These are phyloP conservation scores for Nomada lathburiana DNA, from an alignment of 2,888 invertebrate species.

Conservation along the genomic window DNA sequence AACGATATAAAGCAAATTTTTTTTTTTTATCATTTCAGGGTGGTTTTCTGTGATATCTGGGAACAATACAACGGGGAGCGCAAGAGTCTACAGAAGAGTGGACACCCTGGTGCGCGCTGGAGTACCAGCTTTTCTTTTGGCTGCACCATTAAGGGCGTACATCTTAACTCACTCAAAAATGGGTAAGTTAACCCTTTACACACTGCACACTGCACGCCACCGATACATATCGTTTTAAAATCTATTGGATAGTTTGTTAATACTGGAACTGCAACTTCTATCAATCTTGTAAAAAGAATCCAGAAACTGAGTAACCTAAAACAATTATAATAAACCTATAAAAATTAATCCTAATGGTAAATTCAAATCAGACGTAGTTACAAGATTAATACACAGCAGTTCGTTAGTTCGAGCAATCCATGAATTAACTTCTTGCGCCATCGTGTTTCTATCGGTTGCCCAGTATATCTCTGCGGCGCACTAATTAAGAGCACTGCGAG, in stretches of 20 bases:
- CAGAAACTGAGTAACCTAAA: not conserved
- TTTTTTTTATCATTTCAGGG: slow-evolving; percentile 75
- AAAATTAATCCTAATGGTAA: too few relatives aligned
- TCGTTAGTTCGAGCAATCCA: slow-evolving; percentile 25
- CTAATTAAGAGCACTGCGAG: too few relatives aligned
- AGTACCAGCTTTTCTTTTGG: slow-evolving; percentile 82
- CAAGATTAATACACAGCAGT: not conserved
- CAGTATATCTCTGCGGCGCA: not conserved
- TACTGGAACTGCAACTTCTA: too few relatives aligned
- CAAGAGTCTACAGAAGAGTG: slow-evolving; percentile 82
- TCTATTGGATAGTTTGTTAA: too few relatives aligned
- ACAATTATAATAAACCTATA: too few relatives aligned
- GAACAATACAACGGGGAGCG: slow-evolving; percentile 79
- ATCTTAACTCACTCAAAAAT: slow-evolving; percentile 83
- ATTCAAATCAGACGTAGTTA: too few relatives aligned
- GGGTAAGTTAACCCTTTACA: slow-evolving; percentile 78
- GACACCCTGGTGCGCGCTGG: slow-evolving; percentile 82
- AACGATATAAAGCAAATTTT: too few relatives aligned
- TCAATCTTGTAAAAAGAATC: not conserved
- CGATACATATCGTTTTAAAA: too few relatives aligned
- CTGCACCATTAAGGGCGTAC: slow-evolving; percentile 81
- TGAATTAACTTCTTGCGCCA: slow-evolving; percentile 37
- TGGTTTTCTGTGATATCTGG: slow-evolving; percentile 85
- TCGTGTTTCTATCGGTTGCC: slow-evolving; percentile 20
- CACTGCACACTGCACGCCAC: not conserved